Percentiles rank a stretch among this genome's conserved stretches.
Conservation (phyloP, 2,797 vertebrate species). For the Fringilla coelebs region DNA sequence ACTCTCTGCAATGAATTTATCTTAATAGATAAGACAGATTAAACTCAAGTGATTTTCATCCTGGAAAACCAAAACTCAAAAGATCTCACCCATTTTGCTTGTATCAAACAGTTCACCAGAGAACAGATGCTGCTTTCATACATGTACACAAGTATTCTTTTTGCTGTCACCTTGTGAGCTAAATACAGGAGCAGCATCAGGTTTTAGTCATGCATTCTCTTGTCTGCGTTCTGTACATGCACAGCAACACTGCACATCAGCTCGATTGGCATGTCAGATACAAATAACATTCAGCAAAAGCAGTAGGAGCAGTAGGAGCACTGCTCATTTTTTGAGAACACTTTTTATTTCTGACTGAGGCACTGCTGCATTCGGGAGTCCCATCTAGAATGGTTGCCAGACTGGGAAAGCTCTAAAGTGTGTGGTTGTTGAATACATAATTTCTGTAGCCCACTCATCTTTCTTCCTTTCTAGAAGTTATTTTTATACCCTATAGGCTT, state of each 20-base stretch:
- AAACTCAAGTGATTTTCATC: background rate
- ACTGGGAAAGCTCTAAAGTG: background rate
- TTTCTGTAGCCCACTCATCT: background rate
- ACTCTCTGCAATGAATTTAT: background rate
- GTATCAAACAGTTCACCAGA: background rate
- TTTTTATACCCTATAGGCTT: background rate
- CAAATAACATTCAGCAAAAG: background rate
- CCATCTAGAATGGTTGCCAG: background rate
- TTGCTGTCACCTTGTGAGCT: background rate
- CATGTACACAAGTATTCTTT: background rate
- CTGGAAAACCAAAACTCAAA: background rate
- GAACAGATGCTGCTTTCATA: background rate
- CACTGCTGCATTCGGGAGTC: background rate
- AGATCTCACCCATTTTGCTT: background rate
- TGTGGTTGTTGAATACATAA: background rate
- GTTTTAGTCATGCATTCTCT: background rate
- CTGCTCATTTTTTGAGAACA: background rate
- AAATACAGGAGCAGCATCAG: background rate
- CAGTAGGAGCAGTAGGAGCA: background rate
- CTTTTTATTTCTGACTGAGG: background rate
- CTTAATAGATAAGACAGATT: background rate
- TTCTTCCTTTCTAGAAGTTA: background rate
- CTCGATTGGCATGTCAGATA: background rate
- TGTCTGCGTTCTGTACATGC: background rate
- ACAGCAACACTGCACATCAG: background rate